Conservation (phyloP, 2,113 vertebrate species). For the Psittacula cyanocephala region DNA sequence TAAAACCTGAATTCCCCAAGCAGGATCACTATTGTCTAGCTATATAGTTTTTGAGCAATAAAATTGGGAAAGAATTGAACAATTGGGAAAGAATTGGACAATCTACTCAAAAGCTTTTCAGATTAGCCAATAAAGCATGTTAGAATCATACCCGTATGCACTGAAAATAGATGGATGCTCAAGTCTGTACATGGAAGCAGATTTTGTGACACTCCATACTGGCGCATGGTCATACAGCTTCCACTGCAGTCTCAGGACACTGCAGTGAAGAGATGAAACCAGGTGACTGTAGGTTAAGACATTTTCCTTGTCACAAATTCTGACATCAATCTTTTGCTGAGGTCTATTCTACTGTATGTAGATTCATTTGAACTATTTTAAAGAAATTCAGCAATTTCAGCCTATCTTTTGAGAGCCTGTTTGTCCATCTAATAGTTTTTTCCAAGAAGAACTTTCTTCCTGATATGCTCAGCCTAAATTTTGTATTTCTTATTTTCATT, state of each 20-base stretch:
- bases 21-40: neutral
- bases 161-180: neutral
- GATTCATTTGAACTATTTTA: neutral
- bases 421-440: neutral
- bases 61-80: neutral
- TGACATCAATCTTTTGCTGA: neutral
- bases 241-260: neutral
- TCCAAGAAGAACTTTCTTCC: neutral
- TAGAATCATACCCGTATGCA: neutral
- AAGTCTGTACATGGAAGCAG: neutral
- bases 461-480: neutral
- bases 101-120: neutral
- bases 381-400: neutral
- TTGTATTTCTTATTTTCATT: conserved; percentile 7
- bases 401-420: neutral
- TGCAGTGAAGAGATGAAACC: neutral
- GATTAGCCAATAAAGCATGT: neutral
- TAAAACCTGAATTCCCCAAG: neutral
- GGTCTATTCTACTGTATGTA: neutral
- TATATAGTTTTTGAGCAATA: neutral
- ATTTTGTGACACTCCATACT: neutral
- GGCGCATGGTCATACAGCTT: neutral
- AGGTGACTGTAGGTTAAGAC: rapidly evolving
- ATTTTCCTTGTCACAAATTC: neutral
- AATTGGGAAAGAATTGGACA: neutral